Evolutionary conservation across 1,140 invertebrate species (phyloP).

Genomic region (Papilio xuthus): DNA sequence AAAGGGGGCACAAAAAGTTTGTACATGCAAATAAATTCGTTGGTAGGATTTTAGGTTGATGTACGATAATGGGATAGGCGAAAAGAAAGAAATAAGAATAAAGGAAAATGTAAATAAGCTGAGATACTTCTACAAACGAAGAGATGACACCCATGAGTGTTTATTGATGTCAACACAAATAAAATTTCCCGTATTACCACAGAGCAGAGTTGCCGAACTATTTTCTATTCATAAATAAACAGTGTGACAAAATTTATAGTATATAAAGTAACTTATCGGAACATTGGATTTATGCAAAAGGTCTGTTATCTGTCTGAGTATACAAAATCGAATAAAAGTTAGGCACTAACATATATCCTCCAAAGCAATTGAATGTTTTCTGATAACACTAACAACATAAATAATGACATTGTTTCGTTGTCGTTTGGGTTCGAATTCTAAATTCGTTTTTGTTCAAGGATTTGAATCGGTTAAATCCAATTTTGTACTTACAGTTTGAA

Average conservation of each 20-base stretch:
- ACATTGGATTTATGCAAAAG: slow-evolving; percentile 33
- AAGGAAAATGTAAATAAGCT: slow-evolving; percentile 13
- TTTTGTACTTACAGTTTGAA: no score
- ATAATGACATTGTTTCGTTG: slow-evolving; percentile 22
- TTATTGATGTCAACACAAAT: not conserved
- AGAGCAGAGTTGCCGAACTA: slow-evolving; percentile 2
- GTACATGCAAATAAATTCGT: not conserved
- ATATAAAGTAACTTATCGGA: slow-evolving; percentile 15
- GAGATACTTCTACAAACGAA: not conserved
- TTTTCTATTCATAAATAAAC: slow-evolving; percentile 13
- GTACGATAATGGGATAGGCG: not conserved
- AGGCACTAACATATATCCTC: slow-evolving; percentile 27
- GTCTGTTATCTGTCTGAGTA: slow-evolving; percentile 23
- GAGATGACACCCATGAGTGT: not conserved
- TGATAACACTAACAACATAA: slow-evolving; percentile 33
- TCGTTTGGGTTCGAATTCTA: not conserved
- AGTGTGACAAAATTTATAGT: slow-evolving; percentile 16
- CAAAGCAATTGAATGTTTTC: slow-evolving; percentile 30
- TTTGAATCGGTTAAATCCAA: not conserved
- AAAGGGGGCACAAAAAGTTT: not conserved
- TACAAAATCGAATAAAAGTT: slow-evolving; percentile 36
- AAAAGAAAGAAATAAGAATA: slow-evolving; percentile 1
- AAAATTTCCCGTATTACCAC: not conserved
- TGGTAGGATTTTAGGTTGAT: not conserved
- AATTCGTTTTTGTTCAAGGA: slow-evolving; percentile 4